Base-by-base conservation (phyloP, 2,888 invertebrate species). In the Chydorus sphaericus region DNA sequence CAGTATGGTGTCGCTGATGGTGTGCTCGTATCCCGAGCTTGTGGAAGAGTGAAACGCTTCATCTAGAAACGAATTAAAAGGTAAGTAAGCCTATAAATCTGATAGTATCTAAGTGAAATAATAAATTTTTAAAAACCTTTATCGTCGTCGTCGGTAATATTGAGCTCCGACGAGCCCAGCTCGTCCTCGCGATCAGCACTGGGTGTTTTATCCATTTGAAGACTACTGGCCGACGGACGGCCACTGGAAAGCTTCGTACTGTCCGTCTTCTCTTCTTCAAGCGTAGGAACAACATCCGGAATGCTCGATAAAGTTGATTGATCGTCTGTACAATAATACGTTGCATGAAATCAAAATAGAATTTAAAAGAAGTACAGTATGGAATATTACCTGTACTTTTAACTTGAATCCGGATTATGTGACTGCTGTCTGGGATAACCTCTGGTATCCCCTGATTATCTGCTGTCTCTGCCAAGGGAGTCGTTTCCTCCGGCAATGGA, bases 331-430 rank as follows among this genome's bases (percentile, higher is more conserved):
- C 16, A 16, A 36, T 16, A 6, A 36, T 36, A n/a, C 16, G 8
- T 36, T 36, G 16, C 2, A 36, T 7, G 36, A 36, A 4, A 36
- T n/a, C 2, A 36, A 36, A 4, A 36, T n/a, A n/a, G n/a, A 36
- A 36, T 6, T 36, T 16, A 2, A 5, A 39, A n/a, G n/a, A n/a
- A n/a, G n/a, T n/a, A n/a, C n/a, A n/a, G n/a, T n/a, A n/a, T n/a
- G n/a, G n/a, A n/a, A n/a, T n/a, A n/a, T n/a, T n/a, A n/a, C n/a
- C n/a, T n/a, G n/a, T 44, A 44, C 44, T 53, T 53, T 53, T 53
- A 26, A 53, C 53, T 31, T 53, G 36, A 2, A 53, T 36, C 4
- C 53, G 53, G 28, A 53, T 53, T 11, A 53, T 38, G 23, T 53
- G 53, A n/a, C 44, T 28, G 8, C 44, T 44, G 44, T 26, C 44